Conservation (phyloP, 2,113 vertebrate species). For the Clarias batrachus region DNA sequence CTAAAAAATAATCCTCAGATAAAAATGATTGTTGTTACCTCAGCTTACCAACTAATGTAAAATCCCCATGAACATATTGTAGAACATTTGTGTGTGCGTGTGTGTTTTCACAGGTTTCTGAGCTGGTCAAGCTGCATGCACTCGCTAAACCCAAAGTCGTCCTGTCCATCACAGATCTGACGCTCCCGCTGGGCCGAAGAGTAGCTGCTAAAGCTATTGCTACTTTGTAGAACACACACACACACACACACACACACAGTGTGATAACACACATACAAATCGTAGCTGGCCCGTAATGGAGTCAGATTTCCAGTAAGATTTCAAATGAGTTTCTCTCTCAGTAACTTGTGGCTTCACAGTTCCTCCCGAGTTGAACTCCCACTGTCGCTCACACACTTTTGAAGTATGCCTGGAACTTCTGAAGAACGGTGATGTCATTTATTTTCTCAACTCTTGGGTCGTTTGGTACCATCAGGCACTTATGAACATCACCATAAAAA, state of each 20-base stretch:
- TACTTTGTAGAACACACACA: constrained; percentile 69
- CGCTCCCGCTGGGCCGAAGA: constrained; percentile 88
- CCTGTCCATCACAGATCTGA: constrained; percentile 92
- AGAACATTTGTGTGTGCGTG: background rate
- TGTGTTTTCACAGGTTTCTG: constrained; percentile 78
- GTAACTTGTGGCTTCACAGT: constrained; percentile 27
- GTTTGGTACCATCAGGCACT: background rate
- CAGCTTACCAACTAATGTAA: background rate
- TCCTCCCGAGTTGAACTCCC: constrained; percentile 21
- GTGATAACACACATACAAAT: too few species aligned
- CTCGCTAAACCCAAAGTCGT: constrained; percentile 91
- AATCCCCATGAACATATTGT: background rate
- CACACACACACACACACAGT: background rate
- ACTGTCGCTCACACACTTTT: background rate
- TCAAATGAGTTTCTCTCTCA: constrained; percentile 28
- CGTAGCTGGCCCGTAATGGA: background rate
- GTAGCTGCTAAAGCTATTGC: constrained; percentile 95
- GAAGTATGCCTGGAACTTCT: background rate
- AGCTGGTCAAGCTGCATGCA: constrained; percentile 91
- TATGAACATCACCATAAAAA: background rate
- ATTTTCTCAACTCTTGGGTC: background rate
- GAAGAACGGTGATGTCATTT: background rate
- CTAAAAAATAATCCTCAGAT: background rate
- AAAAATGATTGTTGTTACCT: background rate
- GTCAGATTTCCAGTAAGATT: constrained; percentile 41